A percentile compares a stretch with the other conserved stretches of the same genome.
phyloP scores from a whole-genome alignment of 1,140 invertebrate genomes.

The Eriosoma lanigerum region DNA sequence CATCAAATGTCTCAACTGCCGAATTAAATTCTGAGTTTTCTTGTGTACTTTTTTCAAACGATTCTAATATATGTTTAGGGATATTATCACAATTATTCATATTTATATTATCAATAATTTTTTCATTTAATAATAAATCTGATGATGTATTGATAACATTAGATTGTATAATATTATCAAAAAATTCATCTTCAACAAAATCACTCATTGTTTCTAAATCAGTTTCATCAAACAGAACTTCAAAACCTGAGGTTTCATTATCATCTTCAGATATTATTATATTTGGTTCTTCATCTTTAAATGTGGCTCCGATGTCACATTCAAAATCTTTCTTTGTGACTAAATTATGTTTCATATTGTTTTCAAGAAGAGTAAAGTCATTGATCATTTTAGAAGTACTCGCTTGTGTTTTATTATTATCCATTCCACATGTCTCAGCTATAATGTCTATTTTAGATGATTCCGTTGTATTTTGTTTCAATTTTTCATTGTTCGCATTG shows the following conservation, averaged over 20 bases:
- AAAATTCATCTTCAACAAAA: neutral
- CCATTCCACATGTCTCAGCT: neutral
- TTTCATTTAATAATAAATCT: neutral
- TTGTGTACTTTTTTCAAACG: neutral
- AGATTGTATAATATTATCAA: neutral
- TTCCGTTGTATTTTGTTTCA: neutral
- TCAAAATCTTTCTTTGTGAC: conserved; percentile 53
- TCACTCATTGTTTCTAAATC: conserved; percentile 19
- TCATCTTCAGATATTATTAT: conserved; percentile 48
- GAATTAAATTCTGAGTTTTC: neutral
- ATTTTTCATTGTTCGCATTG: neutral
- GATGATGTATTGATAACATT: neutral
- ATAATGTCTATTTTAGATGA: neutral
- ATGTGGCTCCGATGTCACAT: conserved; percentile 54
- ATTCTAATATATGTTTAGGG: neutral
- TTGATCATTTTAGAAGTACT: neutral
- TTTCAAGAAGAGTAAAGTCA: neutral
- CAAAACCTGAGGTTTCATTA: neutral
- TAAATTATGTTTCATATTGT: conserved; percentile 46
- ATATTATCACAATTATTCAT: neutral
- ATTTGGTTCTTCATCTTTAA: conserved; percentile 54
- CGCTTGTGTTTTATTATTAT: neutral
- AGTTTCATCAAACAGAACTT: conserved; percentile 23
- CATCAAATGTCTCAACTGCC: neutral
- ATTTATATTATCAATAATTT: neutral